Percentiles rank a stretch among this genome's conserved stretches.
Conservation (phyloP, 2,888 invertebrate species). For the Agrenia bidenticulata region DNA sequence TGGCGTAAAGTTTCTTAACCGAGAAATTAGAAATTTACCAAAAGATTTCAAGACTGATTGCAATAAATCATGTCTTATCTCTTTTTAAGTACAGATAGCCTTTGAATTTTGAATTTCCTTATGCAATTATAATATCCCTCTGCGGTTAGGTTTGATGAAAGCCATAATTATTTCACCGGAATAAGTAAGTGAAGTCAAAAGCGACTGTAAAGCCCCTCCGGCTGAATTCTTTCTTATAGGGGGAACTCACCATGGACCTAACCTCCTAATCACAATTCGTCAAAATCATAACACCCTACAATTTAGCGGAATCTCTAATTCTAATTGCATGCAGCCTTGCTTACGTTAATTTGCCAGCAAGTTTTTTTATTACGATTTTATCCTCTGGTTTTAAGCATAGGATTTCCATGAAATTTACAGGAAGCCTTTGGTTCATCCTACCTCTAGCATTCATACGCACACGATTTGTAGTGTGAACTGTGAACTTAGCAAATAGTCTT, state of each 20-base stretch:
- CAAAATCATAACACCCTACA: slow-evolving; percentile 23
- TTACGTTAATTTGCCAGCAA: slow-evolving; percentile 1
- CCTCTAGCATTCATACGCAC: too few species aligned
- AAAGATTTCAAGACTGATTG: slow-evolving; percentile 7
- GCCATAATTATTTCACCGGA: slow-evolving; percentile 14
- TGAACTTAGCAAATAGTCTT: too few species aligned
- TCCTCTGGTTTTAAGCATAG: too few species aligned
- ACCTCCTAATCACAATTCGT: slow-evolving; percentile 24
- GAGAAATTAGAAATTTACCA: too few species aligned
- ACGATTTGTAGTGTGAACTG: too few species aligned
- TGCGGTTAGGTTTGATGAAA: slow-evolving; percentile 15
- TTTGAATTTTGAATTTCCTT: slow-evolving; percentile 10
- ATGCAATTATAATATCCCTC: slow-evolving; percentile 10
- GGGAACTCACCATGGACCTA: not conserved
- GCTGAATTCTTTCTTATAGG: too few species aligned
- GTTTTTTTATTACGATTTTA: not conserved
- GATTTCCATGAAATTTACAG: too few species aligned
- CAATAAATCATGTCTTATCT: slow-evolving; percentile 23
- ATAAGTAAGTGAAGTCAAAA: slow-evolving; percentile 16
- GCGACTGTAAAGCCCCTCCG: not conserved
- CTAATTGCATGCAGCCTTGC: slow-evolving; percentile 7
- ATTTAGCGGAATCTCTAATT: slow-evolving; percentile 15
- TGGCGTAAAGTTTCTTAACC: too few species aligned
- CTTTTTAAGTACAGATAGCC: slow-evolving; percentile 17
- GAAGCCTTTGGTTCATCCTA: not conserved